Base-by-base conservation (phyloP, 1,140 invertebrate species). In the Drosophila insularis region DNA sequence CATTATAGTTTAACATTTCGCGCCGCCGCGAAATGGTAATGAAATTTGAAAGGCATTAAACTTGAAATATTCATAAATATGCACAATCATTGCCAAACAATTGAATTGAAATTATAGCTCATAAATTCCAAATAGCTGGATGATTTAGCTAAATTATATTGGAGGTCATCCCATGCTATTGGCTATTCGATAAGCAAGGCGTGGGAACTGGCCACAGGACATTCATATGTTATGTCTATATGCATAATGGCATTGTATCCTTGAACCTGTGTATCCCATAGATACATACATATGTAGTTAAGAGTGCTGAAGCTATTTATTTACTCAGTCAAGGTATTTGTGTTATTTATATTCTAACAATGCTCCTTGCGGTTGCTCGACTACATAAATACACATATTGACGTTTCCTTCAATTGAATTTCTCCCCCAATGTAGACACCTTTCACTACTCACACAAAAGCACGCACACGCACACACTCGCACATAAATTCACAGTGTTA, bases 91-190 rank as follows among this genome's bases (percentile, higher is more conserved):
- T 46, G 43, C 7, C 50, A 53, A 64, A 43, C 73, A 64, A 76
- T 76, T 77, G 66, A 77, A 77, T 77, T 50, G 43, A 50, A 50
- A 50, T 8, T 50, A 10, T 21, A 50, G 10, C 66, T 71, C 72
- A 80, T 80, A 72, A 76, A 80, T 80, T 68, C 76, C 54, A 39
- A 50, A 80, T 71, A 62, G 19, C 6, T 1, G 4, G 1, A 66
- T 60, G 58, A 66, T 71, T 58, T 65, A 65, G 68, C 68, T 71
- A 54, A 58, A 35, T 35, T 58, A 31, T 35, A 35, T 58, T 55
- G 7, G 17, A 58, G 55, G 55, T 35, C 17, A 21, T 21, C n/a
- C 1, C 1, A n/a, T n/a, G 32, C 6, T 27, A 27, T 27, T 27
- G 27, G 43, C 14, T 7, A 46, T 2, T 5, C 39, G 17, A 10